A percentile compares a stretch with the other conserved stretches of the same genome.
These are phyloP conservation scores for Parapristionchus giblindavisi DNA, from an alignment of 2,888 invertebrate genomes.

Conservation along the genomic window DNA sequence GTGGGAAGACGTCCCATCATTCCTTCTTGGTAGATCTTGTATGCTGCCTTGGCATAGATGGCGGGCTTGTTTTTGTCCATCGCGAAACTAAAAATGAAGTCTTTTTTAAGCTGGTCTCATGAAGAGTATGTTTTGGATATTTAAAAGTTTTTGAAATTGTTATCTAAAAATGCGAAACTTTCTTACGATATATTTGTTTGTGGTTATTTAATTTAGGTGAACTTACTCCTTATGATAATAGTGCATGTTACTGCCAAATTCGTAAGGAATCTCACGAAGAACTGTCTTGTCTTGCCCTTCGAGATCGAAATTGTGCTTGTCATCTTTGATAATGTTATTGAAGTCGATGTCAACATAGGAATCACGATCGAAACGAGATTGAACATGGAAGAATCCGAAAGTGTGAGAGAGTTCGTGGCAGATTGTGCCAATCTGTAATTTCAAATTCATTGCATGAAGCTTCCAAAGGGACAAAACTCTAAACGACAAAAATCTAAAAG, in stretches of 20 bases:
- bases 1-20: conserved; percentile 31
- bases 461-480: too few species aligned
- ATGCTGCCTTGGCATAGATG: conserved; percentile 13
- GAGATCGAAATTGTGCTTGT: conserved; percentile 12
- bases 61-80: background rate
- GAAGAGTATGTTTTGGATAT: too few species aligned
- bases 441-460: background rate
- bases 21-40: conserved; percentile 25
- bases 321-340: background rate
- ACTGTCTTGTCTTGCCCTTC: background rate
- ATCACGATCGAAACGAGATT: conserved; percentile 22
- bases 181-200: background rate
- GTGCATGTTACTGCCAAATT: conserved; percentile 34
- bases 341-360: conserved; percentile 14
- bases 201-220: too few species aligned
- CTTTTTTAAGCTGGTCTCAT: too few species aligned
- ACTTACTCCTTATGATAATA: conserved; percentile 23
- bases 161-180: background rate
- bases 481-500: too few species aligned
- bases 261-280: conserved; percentile 8
- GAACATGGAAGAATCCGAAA: conserved; percentile 28
- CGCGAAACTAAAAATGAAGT: conserved; percentile 9
- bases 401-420: conserved; percentile 29
- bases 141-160: too few species aligned
- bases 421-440: conserved; percentile 7